Evolutionary conservation across 2,113 vertebrate species (phyloP), one percentile per base, ranked within the genome.

Genomic region (Micromys minutus): DNA sequence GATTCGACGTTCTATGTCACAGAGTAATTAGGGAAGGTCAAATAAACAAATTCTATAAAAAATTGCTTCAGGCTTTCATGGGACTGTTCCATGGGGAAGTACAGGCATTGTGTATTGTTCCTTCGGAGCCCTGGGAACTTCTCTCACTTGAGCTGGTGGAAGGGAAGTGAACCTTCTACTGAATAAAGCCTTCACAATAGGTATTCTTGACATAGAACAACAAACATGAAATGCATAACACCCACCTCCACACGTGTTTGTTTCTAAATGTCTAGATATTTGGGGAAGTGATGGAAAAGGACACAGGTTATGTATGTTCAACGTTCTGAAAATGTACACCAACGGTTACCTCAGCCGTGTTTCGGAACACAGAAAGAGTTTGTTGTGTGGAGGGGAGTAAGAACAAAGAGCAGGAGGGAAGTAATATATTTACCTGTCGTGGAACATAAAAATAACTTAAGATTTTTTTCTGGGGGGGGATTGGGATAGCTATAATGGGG

Each of bases 21-120:
- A 76, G 63, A 39, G 79, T 93, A n/a, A 22, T 94, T 57, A 86
- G 61, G 83, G 67, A 52, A 92, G 92, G 86, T 87, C 69, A 52
- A 74, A 93, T 91, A 91, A 96, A 96, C 93, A 94, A 65, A 91
- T 61, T 71, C 67, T 84, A 45, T 93, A 47, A n/a, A 94, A 95
- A 90, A 52, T n/a, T 52, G 12, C 57, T 90, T 67, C 89, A 34
- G 21, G 81, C 93, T 95, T 95, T 77, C 47, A 42, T 71, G 90
- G 59, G 71, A 55, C 50, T 93, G 55, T 81, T 95, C 39, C 57
- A 86, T 42, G n/a, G 90, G 96, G 94, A 97, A 97, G 88, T 94
- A 17, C 75, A 39, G 26, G 52, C 72, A 97, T 97, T 97, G 96
- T 97, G 81, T 52, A 96, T 97, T 97, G 97, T 97, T 97, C 90